Conservation (phyloP, 2,113 vertebrate species). For the Zonotrichia leucophrys region DNA sequence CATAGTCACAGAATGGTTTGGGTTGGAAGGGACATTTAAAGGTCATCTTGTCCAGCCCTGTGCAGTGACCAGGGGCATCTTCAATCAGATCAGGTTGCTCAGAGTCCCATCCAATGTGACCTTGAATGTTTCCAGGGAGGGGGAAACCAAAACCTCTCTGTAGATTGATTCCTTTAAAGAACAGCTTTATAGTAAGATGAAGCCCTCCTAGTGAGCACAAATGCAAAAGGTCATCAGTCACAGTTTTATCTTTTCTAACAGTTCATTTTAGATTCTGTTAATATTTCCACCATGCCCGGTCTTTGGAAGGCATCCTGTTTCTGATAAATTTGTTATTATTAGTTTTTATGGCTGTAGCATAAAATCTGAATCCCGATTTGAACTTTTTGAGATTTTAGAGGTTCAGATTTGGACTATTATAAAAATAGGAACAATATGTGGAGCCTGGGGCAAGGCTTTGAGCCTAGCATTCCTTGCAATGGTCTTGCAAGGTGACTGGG, state of each 20-base stretch:
- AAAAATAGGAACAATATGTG: background rate
- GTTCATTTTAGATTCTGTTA: background rate
- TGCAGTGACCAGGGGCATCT: background rate
- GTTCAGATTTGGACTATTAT: background rate
- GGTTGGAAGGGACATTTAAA: background rate
- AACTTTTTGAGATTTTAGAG: constrained; percentile 30
- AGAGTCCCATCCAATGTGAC: background rate
- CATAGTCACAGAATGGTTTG: background rate
- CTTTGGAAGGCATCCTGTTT: constrained; percentile 20
- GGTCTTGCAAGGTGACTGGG: background rate
- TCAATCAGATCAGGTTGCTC: background rate
- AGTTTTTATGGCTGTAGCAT: constrained; percentile 18
- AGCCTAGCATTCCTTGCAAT: background rate
- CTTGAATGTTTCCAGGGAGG: background rate
- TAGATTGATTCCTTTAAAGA: background rate
- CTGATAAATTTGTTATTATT: constrained; percentile 32
- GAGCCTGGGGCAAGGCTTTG: background rate
- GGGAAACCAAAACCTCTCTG: background rate
- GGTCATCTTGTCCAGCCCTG: background rate
- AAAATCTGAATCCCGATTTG: constrained; percentile 13
- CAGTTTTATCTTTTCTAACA: background rate
- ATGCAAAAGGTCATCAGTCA: background rate
- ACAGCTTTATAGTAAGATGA: background rate
- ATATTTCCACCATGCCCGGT: background rate
- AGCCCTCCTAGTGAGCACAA: background rate